Evolutionary conservation across 2,888 invertebrate genomes (phyloP).

Genomic region (Myopa testacea): DNA sequence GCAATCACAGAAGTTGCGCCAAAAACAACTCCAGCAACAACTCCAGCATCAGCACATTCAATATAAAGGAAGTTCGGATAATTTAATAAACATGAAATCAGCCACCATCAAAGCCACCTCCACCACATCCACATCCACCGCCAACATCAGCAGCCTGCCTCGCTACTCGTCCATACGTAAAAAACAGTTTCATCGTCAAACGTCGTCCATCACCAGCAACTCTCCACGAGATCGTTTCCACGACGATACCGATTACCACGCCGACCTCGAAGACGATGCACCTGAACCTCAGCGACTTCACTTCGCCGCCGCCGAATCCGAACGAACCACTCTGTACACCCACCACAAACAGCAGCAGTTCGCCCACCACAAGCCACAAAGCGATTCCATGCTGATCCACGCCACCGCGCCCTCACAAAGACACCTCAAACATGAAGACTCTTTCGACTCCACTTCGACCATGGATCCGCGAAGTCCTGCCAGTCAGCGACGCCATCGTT

Average conservation of each 20-base stretch:
- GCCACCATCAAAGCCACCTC: neutral
- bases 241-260: conserved; percentile 54
- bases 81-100: neutral
- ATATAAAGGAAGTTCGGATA: neutral
- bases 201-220: conserved; percentile 26
- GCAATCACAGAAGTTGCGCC: conserved; percentile 17
- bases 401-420: conserved; percentile 44
- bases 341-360: conserved; percentile 29
- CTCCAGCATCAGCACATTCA: conserved; percentile 19
- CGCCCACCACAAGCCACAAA: conserved; percentile 17
- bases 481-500: conserved; percentile 46
- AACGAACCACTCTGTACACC: neutral
- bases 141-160: neutral
- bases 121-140: conserved; percentile 4
- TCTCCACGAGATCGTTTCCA: conserved; percentile 30
- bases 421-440: conserved; percentile 53
- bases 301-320: conserved; percentile 42
- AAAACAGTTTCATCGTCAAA: conserved; percentile 57
- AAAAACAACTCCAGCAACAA: conserved; percentile 36
- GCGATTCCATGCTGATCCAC: conserved; percentile 5
- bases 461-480: conserved; percentile 41
- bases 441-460: conserved; percentile 38
- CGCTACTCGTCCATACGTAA: conserved; percentile 48
- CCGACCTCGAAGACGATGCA: conserved; percentile 59
- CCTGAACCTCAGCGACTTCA: conserved; percentile 44